Conservation (phyloP, 2,888 invertebrate species). For the Rotaria sp. region DNA sequence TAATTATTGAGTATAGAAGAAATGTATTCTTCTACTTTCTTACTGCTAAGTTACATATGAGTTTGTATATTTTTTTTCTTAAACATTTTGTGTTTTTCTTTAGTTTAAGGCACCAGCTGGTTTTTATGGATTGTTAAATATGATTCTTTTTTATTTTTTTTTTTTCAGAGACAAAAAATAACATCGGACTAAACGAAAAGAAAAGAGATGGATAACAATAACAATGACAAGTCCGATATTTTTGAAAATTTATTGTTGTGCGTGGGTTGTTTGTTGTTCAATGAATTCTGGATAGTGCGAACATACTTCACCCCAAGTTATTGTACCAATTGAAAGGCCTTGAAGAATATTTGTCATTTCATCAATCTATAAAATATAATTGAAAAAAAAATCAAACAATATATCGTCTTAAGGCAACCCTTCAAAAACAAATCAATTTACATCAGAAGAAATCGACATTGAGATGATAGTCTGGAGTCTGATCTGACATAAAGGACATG, state of each 20-base stretch:
- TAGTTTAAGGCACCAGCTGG: not conserved
- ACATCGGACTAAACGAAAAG: not conserved
- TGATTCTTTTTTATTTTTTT: not conserved
- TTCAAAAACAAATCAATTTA: too few relatives aligned
- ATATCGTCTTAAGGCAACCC: slow-evolving; percentile 40
- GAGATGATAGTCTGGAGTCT: too few relatives aligned
- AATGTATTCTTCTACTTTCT: not conserved
- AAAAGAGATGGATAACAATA: not conserved
- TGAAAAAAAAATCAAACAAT: not conserved
- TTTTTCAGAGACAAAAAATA: not conserved
- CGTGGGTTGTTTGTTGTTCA: not conserved
- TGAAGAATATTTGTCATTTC: not conserved
- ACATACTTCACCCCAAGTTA: not conserved
- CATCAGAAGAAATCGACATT: too few relatives aligned
- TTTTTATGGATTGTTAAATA: not conserved
- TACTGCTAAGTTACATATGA: not conserved
- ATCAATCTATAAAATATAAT: slow-evolving; percentile 2
- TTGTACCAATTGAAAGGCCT: slow-evolving; percentile 7
- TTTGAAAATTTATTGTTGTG: not conserved
- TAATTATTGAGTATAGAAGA: not conserved
- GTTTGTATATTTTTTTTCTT: not conserved
- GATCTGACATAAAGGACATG: too few relatives aligned
- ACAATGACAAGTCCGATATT: not conserved
- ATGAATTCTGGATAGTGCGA: not conserved
- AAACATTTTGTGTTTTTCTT: not conserved